These are phyloP conservation scores for Phyllotis vaccarum DNA, from an alignment of 2,797 vertebrate genomes.

Conservation along the genomic window DNA sequence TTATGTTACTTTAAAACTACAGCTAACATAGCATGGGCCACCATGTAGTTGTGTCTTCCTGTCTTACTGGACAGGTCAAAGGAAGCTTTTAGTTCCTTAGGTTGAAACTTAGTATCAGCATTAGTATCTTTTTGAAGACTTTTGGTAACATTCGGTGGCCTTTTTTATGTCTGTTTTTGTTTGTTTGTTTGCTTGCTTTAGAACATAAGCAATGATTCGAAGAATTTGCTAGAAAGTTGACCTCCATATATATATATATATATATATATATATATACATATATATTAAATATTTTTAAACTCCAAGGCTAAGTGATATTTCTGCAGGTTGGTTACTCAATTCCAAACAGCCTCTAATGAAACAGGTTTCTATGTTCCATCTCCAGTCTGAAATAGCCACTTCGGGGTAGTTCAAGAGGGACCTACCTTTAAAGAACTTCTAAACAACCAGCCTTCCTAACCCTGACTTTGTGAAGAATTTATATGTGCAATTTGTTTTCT, in stretches of 20 bases:
- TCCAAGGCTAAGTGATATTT: neutral
- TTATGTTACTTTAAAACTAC: neutral
- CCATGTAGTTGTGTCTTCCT: neutral
- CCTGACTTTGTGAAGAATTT: neutral
- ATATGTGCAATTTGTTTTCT: neutral
- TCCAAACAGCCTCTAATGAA: neutral
- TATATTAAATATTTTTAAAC: too few species aligned
- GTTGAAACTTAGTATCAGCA: slow-evolving; percentile 2
- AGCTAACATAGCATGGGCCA: neutral
- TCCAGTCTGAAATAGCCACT: neutral
- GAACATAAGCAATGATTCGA: neutral
- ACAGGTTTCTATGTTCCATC: neutral
- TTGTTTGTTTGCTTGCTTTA: neutral
- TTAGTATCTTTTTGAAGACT: neutral
- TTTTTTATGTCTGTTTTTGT: neutral
- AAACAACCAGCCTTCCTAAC: neutral
- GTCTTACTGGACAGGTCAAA: neutral
- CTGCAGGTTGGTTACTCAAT: neutral
- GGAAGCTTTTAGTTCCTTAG: neutral
- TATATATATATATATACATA: too few species aligned
- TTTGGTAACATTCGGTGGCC: neutral
- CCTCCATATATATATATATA: too few species aligned
- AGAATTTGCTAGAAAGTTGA: neutral
- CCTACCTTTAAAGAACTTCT: neutral
- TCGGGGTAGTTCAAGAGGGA: neutral